Conservation (phyloP, 2,113 vertebrate species). For the Aphelocoma coerulescens region DNA sequence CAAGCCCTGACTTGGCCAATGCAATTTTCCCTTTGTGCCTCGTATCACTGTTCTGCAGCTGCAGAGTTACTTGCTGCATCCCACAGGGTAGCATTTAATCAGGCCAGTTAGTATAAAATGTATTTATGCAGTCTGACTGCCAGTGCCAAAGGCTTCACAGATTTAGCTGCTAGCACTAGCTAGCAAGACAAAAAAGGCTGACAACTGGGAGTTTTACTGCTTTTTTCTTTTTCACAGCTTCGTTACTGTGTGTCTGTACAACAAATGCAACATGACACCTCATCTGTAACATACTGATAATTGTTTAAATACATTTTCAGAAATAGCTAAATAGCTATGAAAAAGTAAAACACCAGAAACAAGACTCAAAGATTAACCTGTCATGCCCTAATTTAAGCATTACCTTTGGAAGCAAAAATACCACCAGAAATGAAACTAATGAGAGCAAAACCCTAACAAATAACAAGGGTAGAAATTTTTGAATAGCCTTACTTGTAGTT, state of each 20-base stretch:
- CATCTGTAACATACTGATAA: background rate
- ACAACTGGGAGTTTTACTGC: background rate
- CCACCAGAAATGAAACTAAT: background rate
- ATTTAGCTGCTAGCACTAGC: background rate
- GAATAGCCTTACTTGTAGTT: constrained; percentile 91
- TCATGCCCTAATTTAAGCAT: background rate
- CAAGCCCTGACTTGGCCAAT: background rate
- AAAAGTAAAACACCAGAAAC: background rate
- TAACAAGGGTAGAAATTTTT: background rate
- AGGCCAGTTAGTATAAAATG: background rate
- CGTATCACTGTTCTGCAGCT: background rate
- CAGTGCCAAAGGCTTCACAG: constrained; percentile 6
- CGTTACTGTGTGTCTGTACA: background rate
- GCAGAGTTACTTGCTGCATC: background rate
- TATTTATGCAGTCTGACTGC: constrained; percentile 23
- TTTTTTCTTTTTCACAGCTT: background rate
- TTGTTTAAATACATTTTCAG: constrained; percentile 3
- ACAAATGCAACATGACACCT: background rate
- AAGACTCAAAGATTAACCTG: background rate
- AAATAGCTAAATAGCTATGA: background rate
- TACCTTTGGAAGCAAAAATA: background rate
- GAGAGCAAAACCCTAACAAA: background rate
- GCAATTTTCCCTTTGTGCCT: background rate
- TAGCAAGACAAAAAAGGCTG: constrained; percentile 20
- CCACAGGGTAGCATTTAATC: background rate